phyloP scores from a whole-genome alignment of 23 tunicate species.

The Pegea sp. region DNA sequence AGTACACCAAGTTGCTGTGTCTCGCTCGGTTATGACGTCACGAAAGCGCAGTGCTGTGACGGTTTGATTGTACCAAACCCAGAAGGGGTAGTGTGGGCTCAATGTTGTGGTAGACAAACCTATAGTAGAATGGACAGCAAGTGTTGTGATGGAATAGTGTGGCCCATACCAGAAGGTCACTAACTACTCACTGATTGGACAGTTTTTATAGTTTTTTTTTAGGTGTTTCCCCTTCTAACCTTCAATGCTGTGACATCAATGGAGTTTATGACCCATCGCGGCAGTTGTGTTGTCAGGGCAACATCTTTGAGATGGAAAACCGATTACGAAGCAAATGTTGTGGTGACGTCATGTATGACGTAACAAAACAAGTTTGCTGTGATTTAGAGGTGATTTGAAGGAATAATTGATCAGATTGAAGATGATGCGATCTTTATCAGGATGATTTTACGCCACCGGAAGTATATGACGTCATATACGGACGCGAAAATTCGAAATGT shows the following conservation, averaged over 20 bases:
- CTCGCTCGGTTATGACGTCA: conserved; percentile 2
- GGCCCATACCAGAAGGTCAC: neutral
- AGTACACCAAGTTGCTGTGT: neutral
- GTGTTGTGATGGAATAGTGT: neutral
- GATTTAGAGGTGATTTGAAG: conserved; percentile 16
- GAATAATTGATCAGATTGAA: neutral
- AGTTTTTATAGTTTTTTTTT: neutral
- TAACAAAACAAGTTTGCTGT: conserved; percentile 56
- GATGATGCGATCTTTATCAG: too few relatives aligned
- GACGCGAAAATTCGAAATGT: conserved; percentile 25
- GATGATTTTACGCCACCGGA: too few relatives aligned
- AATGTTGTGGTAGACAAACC: neutral
- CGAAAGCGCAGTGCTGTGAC: conserved; percentile 12
- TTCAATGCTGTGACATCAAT: conserved; percentile 40
- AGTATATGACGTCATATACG: conserved; percentile 11
- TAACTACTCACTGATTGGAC: neutral
- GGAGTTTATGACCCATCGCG: conserved; percentile 35
- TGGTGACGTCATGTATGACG: conserved; percentile 32
- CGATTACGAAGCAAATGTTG: conserved; percentile 48
- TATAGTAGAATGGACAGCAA: neutral
- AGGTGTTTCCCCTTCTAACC: conserved; percentile 6
- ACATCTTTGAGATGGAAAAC: conserved; percentile 13
- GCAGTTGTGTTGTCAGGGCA: conserved; percentile 54
- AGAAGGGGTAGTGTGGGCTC: neutral
- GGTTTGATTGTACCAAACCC: conserved; percentile 7